Evolutionary conservation across 2,797 vertebrate genomes (phyloP).

Genomic region (Oryzias dopingdopingensis): DNA sequence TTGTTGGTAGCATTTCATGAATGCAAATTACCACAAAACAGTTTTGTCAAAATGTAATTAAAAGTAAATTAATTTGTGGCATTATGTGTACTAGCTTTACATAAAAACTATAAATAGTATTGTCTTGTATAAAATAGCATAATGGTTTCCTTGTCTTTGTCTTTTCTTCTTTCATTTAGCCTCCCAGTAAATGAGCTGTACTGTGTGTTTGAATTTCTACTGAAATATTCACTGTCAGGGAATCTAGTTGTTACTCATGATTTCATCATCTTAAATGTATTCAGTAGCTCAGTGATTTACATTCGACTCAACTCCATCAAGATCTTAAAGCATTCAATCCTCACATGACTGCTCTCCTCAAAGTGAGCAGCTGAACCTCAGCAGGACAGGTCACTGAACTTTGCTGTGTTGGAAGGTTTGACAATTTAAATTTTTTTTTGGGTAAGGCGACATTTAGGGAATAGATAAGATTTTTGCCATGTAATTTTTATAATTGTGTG

Average conservation of each 20-base stretch:
- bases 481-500: constrained; percentile 39
- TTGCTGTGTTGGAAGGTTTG: constrained; percentile 10
- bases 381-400: constrained; percentile 2
- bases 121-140: no score
- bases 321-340: constrained; percentile 28
- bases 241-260: constrained; percentile 36
- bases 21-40: no score
- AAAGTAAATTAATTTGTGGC: no score
- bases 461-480: constrained; percentile 22
- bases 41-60: no score
- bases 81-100: no score
- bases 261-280: constrained; percentile 56
- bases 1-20: no score
- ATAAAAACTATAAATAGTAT: no score
- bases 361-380: constrained; percentile 20
- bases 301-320: constrained; percentile 22
- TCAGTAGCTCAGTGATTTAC: constrained; percentile 32
- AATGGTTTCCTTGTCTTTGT: not conserved
- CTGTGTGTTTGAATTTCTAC: constrained; percentile 21
- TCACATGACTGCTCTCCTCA: constrained; percentile 20
- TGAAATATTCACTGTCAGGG: constrained; percentile 18
- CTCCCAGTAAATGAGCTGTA: constrained; percentile 13
- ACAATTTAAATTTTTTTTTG: not conserved
- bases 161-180: not conserved
- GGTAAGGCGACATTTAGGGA: constrained; percentile 11